Conservation (phyloP, 2,888 invertebrate species). For the Blera fallax region DNA sequence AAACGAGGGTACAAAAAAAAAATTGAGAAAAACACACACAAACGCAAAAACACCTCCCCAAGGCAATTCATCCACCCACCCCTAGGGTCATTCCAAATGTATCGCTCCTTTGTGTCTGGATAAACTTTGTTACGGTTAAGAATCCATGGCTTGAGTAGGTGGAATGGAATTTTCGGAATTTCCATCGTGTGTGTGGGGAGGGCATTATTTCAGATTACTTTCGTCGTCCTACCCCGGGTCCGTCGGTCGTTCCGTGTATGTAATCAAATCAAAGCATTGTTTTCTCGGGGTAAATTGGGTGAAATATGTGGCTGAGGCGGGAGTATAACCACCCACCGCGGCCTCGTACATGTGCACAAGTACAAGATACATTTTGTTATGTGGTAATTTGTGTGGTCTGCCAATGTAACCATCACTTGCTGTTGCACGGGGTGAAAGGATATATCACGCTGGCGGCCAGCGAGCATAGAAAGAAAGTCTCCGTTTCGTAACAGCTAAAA, state of each 20-base stretch:
- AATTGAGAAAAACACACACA: conserved; percentile 31
- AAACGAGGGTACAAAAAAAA: not conserved
- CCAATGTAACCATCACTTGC: conserved; percentile 23
- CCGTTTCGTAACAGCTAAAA: conserved; percentile 36
- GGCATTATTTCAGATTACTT: conserved; percentile 65
- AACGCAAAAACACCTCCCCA: not conserved
- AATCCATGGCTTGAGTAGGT: conserved; percentile 33
- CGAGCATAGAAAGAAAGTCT: conserved; percentile 23
- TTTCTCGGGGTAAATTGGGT: conserved; percentile 53
- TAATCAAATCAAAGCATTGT: conserved; percentile 69
- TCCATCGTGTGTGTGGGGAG: conserved; percentile 2
- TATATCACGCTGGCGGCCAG: conserved; percentile 28
- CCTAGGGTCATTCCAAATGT: conserved; percentile 61
- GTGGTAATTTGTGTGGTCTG: conserved; percentile 58
- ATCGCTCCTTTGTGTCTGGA: conserved; percentile 45
- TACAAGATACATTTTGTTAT: conserved; percentile 53
- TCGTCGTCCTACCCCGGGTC: conserved; percentile 6
- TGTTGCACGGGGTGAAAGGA: conserved; percentile 44
- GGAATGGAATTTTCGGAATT: conserved; percentile 67
- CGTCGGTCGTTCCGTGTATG: conserved; percentile 1
- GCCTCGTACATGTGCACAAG: not conserved
- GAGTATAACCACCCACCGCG: not conserved
- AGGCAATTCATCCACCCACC: not conserved
- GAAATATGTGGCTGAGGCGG: conserved; percentile 29
- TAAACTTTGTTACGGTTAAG: conserved; percentile 30